Evolutionary conservation across 2,888 invertebrate genomes (phyloP), one percentile per base, ranked within the genome.

Genomic region (Torymus tubicola): DNA sequence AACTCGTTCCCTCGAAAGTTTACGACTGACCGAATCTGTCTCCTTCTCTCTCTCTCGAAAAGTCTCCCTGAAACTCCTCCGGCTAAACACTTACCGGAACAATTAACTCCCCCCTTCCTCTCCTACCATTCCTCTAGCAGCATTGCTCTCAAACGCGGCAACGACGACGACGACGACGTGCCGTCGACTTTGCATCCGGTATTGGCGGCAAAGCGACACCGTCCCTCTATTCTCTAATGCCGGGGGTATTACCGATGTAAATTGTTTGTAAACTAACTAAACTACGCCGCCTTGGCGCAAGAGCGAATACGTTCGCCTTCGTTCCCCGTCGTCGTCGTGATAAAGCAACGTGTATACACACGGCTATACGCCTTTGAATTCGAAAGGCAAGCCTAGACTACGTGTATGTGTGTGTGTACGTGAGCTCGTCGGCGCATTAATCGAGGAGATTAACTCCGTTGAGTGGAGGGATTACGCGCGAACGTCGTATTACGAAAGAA

Each of bases 371-470:
- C 8, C 42, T 42, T 42, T 42, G 42, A 42, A 31, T 55, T 60
- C 53, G 31, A 63, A 73, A 55, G 53, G 55, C 72, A 16, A 57
- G 58, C 24, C 24, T 0, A 2, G n/a, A 64, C n/a, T 18, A 14
- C 12, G 16, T 21, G 14, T 18, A 2, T 8, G 58, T 8, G 8
- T 8, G 8, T 8, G 10, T 31, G 58, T 52, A 18, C 10, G 53
- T 55, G 61, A 78, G 31, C 78, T 57, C 63, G 58, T 61, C 69
- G 78, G 82, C 83, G 84, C 84, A 87, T 87, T 87, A 87, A 87
- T 87, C 86, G 86, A 83, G 81, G 70, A 84, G 86, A 86, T 87
- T 87, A 87, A 87, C 85, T 86, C 78, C 73, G 83, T 81, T 84
- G 84, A 87, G 85, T 85, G 83, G 84, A 77, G 79, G 85, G 81